Conservation (phyloP, 2,797 vertebrate genomes). For the Eutrigla gurnardus region DNA sequence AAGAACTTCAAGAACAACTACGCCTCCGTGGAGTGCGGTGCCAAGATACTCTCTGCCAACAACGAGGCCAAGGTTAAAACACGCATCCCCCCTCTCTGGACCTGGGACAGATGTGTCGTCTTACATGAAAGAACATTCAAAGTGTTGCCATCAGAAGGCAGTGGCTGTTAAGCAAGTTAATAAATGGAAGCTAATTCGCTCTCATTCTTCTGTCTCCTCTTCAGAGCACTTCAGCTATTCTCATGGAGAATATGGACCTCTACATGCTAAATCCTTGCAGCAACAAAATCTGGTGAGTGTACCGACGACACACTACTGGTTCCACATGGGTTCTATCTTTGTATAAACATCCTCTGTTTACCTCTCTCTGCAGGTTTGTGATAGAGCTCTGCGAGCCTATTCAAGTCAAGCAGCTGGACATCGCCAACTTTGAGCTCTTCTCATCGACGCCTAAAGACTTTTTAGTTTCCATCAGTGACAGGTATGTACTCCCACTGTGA, state of each 20-base stretch:
- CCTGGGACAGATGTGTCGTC: background rate
- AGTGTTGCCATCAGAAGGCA: background rate
- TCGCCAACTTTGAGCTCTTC: conserved; percentile 98
- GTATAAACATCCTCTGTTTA: background rate
- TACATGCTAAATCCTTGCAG: conserved; percentile 99
- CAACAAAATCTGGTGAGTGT: conserved; percentile 96
- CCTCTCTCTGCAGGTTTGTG: conserved; percentile 70
- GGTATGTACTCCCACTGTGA: conserved; percentile 75
- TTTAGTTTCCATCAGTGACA: conserved; percentile 97
- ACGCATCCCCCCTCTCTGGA: background rate
- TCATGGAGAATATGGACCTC: conserved; percentile 99
- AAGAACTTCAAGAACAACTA: conserved; percentile 99
- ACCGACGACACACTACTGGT: background rate
- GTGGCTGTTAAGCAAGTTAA: background rate
- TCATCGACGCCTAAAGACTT: conserved; percentile 99
- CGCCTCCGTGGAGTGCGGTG: conserved; percentile 98
- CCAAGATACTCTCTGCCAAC: conserved; percentile 97
- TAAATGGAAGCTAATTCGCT: background rate
- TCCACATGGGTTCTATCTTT: background rate
- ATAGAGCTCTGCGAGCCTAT: conserved; percentile 99
- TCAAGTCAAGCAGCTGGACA: conserved; percentile 98
- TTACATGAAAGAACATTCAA: background rate
- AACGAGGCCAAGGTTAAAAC: conserved; percentile 94
- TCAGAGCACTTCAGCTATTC: conserved; percentile 97
- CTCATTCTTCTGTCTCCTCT: background rate